Evolutionary conservation across 2,797 vertebrate genomes (phyloP).

Genomic region (Decapterus maruadsi): DNA sequence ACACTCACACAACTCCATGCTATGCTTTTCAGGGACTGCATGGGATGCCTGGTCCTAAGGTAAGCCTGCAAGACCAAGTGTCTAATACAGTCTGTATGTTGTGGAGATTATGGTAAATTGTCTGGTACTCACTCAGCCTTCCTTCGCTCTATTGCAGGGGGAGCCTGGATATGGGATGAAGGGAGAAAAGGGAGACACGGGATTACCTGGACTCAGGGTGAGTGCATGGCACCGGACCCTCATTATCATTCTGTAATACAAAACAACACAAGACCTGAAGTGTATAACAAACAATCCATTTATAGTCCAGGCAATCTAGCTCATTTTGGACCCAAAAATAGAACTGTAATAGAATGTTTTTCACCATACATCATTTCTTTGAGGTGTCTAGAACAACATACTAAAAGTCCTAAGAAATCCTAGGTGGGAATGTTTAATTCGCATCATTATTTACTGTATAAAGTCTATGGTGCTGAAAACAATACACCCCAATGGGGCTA

Average conservation of each 20-base stretch:
- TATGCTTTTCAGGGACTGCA: conserved; percentile 81
- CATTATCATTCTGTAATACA: background rate
- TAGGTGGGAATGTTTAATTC: too few relatives aligned
- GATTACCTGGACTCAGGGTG: conserved; percentile 77
- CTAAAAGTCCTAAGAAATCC: too few relatives aligned
- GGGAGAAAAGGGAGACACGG: conserved; percentile 82
- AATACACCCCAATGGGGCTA: too few relatives aligned
- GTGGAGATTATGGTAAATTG: background rate
- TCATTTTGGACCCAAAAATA: too few relatives aligned
- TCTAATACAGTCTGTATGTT: background rate
- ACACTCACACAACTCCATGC: conserved; percentile 27
- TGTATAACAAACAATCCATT: background rate
- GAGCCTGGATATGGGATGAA: conserved; percentile 79
- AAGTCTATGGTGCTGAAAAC: too few relatives aligned
- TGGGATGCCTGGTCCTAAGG: conserved; percentile 86
- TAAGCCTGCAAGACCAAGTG: conserved; percentile 49
- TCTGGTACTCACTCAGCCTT: conserved; percentile 36
- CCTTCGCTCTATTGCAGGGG: conserved; percentile 75
- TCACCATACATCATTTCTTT: too few relatives aligned
- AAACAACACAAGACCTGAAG: background rate
- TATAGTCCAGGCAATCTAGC: too few relatives aligned
- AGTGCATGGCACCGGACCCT: conserved; percentile 20
- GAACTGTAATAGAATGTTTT: too few relatives aligned
- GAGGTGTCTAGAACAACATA: too few relatives aligned
- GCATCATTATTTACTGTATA: too few relatives aligned